Conservation (phyloP, 2,888 invertebrate genomes). For the Globia sparganii region DNA sequence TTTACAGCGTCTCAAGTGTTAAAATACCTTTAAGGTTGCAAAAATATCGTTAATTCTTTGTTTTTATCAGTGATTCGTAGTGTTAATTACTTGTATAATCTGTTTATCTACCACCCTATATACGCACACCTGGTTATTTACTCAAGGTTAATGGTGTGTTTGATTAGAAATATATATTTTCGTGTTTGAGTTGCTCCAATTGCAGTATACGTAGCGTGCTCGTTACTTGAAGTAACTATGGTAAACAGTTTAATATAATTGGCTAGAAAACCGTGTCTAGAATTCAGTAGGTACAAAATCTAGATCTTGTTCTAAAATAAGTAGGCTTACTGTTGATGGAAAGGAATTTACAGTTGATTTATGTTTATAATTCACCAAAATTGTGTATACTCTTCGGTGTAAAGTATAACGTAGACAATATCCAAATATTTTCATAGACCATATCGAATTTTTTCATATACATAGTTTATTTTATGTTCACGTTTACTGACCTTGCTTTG, state of each 20-base stretch:
- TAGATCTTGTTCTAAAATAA: constrained; percentile 47
- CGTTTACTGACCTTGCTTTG: constrained; percentile 18
- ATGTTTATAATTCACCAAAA: constrained; percentile 34
- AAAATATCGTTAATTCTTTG: constrained; percentile 27
- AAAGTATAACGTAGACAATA: constrained; percentile 23
- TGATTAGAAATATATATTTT: constrained; percentile 28
- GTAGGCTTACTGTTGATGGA: constrained; percentile 44
- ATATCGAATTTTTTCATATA: constrained; percentile 16
- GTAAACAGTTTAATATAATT: constrained; percentile 37
- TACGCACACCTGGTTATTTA: constrained; percentile 50
- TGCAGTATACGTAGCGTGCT: constrained; percentile 19
- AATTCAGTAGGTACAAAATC: constrained; percentile 34
- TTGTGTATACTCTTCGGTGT: constrained; percentile 22
- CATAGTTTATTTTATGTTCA: constrained; percentile 19
- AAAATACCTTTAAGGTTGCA: constrained; percentile 2
- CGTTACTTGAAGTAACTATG: constrained; percentile 33
- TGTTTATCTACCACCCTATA: constrained; percentile 42
- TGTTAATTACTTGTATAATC: constrained; percentile 50
- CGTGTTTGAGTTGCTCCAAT: constrained; percentile 20
- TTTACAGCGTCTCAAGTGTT: not conserved
- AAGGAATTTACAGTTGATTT: constrained; percentile 30
- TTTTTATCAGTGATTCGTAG: constrained; percentile 30
- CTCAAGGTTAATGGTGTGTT: constrained; percentile 16
- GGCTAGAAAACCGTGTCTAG: constrained; percentile 29
- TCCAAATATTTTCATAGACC: constrained; percentile 40